Evolutionary conservation across 2,797 vertebrate species (phyloP), one percentile per base, ranked within the genome.

Genomic region (Darevskia nairensis): DNA sequence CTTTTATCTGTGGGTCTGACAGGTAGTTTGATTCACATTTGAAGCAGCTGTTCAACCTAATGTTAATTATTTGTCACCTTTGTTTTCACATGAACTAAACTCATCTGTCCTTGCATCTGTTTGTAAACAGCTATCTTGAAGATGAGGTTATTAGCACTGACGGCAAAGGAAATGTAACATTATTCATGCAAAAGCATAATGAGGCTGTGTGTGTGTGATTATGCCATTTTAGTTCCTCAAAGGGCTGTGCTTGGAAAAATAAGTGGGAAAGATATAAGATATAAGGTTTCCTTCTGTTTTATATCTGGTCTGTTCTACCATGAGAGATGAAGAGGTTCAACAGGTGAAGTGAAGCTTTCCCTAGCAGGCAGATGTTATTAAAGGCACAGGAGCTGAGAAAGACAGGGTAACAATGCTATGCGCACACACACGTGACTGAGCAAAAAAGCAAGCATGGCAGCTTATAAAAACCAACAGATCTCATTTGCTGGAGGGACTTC

Each of bases 111-210:
- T 90, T 79, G 90, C 84, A 19, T 35, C 84, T 92, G 92, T 85
- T 93, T 89, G 88, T 76, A 90, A 91, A 85, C 68, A 89, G 91
- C 85, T 55, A 66, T 77, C 84, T 85, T 89, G 82, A n/a, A 93
- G 86, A 95, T 94, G 92, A 87, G 74, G 82, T 94, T 94, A 94
- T 94, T 93, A 95, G 86, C 79, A 91, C 41, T 91, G 86, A 93
- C 87, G 72, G 91, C 84, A 90, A 90, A 94, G 92, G 92, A 94
- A 93, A 95, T 86, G 86, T 0, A 1, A 92, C 92, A 90, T 59
- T 82, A 61, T 90, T 89, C 79, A 90, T 72, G 19, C 91, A 94
- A 93, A 88, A 90, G 86, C 85, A 94, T 95, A 95, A 95, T 95
- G 93, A 95, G 78, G 17, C 0, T 17, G 84, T 8, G 0, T 17